Conservation (phyloP, 1,140 invertebrate species). For the Microvelia longipes region DNA sequence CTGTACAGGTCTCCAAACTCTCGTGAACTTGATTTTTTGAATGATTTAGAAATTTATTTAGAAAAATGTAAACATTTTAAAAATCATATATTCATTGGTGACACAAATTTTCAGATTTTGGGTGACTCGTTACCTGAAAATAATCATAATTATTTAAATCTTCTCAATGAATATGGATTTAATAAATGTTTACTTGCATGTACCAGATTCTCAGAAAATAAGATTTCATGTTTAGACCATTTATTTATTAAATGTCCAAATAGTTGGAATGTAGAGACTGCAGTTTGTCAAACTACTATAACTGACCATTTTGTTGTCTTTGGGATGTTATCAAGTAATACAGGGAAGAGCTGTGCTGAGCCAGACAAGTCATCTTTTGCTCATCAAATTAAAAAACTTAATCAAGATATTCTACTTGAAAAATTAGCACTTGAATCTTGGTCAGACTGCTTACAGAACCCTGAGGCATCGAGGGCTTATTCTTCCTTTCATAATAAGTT, state of each 20-base stretch:
- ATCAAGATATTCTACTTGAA: not conserved
- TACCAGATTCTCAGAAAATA: not conserved
- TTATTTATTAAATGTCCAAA: not conserved
- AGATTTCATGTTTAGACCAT: not conserved
- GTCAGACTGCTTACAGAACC: not conserved
- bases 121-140: not conserved
- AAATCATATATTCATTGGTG: not conserved
- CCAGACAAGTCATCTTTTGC: not conserved
- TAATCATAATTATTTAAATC: not conserved
- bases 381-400: not conserved
- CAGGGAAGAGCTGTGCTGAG: not conserved
- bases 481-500: not conserved
- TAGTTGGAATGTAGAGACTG: not conserved
- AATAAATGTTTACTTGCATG: not conserved
- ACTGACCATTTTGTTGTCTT: not conserved
- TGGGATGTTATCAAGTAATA: not conserved
- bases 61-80: not conserved
- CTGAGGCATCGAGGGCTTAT: not conserved
- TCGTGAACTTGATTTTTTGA: not conserved
- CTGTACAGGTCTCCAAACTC: not conserved
- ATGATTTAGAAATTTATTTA: not conserved
- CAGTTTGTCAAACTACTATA: not conserved
- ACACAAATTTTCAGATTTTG: not conserved
- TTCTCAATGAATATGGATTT: not conserved
- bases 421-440: not conserved